Evolutionary conservation across 2,888 invertebrate genomes (phyloP).

Genomic region (Lochmaea crataegi): DNA sequence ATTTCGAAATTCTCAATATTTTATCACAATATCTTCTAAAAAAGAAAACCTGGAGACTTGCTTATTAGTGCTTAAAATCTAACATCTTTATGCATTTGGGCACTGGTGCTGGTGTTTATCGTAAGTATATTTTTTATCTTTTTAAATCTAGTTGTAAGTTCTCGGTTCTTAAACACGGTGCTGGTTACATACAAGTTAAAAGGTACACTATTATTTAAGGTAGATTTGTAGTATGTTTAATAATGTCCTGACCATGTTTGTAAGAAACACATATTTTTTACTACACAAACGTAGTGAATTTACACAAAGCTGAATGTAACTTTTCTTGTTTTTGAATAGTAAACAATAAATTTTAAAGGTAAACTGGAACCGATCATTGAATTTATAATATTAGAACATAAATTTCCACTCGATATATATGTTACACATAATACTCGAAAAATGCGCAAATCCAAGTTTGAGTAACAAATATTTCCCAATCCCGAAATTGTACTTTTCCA

Average conservation of each 20-base stretch:
- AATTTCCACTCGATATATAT: no score
- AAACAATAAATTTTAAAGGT: neutral
- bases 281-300: neutral
- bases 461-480: no score
- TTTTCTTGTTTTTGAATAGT: neutral
- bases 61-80: slow-evolving; percentile 17
- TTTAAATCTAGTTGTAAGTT: neutral
- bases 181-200: neutral
- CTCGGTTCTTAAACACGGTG: neutral
- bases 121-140: neutral
- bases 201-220: neutral
- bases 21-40: neutral
- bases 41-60: slow-evolving; percentile 10
- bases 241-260: neutral
- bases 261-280: neutral
- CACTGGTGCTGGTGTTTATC: neutral
- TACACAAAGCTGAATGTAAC: neutral
- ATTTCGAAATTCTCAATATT: no score
- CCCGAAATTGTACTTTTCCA: no score
- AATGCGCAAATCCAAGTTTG: no score
- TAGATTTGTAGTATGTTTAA: neutral
- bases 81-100: neutral
- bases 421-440: no score
- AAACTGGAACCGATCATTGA: neutral
- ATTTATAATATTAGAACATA: no score